phyloP scores from a whole-genome alignment of 2,797 vertebrate species.

The Pseudomugil gertrudae region DNA sequence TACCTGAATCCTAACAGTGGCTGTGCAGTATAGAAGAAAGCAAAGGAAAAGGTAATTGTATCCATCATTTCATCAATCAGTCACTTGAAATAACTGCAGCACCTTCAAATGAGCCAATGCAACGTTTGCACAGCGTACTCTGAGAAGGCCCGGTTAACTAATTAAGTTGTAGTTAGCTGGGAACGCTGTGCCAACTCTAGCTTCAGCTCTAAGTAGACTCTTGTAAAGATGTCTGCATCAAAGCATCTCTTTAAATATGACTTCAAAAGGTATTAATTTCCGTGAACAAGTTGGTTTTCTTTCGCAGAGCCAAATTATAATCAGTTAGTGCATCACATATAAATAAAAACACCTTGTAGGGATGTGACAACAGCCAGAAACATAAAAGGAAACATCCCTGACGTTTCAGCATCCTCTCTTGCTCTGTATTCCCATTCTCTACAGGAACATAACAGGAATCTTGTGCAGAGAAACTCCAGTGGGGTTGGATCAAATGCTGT shows the following conservation, averaged over 20 bases:
- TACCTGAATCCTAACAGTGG: constrained; percentile 65
- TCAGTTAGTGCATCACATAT: constrained; percentile 3
- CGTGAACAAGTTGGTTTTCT: background rate
- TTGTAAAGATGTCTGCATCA: background rate
- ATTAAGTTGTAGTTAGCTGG: constrained; percentile 1
- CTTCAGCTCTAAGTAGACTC: background rate
- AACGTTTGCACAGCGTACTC: background rate
- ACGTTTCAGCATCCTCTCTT: constrained; percentile 31
- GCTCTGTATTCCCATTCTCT: constrained; percentile 30
- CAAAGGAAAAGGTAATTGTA: constrained; percentile 1
- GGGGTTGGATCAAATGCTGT: background rate
- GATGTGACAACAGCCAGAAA: background rate
- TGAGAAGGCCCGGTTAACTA: background rate
- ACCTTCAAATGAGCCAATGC: background rate
- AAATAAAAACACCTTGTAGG: constrained; percentile 9
- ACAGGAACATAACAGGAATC: constrained; percentile 21
- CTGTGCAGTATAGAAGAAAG: constrained; percentile 7
- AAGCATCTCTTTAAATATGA: background rate
- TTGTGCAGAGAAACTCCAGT: constrained; percentile 12
- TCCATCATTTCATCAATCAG: background rate
- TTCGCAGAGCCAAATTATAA: constrained; percentile 6
- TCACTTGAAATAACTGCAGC: background rate
- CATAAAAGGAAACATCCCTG: constrained; percentile 8
- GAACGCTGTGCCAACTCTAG: background rate
- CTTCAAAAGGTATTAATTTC: background rate